Evolutionary conservation across 2,113 vertebrate genomes (phyloP).

Genomic region (Pseudolaguvia tuberculata): DNA sequence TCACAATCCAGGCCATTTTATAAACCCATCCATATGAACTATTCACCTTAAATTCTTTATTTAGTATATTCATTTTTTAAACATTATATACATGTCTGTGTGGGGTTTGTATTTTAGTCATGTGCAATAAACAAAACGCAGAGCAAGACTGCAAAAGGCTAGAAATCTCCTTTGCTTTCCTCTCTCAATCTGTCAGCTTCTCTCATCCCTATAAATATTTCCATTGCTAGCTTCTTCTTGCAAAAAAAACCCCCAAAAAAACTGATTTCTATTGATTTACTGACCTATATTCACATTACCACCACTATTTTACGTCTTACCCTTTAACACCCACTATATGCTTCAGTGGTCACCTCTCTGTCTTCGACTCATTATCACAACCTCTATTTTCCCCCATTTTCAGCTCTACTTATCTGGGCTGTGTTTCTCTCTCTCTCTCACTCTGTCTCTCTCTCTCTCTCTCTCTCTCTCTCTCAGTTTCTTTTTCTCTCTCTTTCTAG

Average conservation of each 20-base stretch:
- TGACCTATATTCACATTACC: conserved; percentile 72
- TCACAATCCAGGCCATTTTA: not conserved
- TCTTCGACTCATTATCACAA: conserved; percentile 31
- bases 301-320: conserved; percentile 50
- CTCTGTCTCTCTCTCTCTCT: conserved; percentile 12
- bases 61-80: not conserved
- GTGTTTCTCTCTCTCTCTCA: conserved; percentile 22
- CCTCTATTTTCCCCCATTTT: conserved; percentile 4
- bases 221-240: conserved; percentile 54
- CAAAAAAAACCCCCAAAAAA: conserved; percentile 57
- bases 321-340: conserved; percentile 37
- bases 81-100: not conserved
- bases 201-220: conserved; percentile 66
- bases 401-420: conserved; percentile 42
- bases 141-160: not conserved
- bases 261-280: conserved; percentile 76
- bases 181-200: not conserved
- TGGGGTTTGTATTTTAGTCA: conserved; percentile 4
- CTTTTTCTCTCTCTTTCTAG: conserved; percentile 33
- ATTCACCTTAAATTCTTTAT: not conserved
- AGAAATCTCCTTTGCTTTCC: conserved; percentile 52
- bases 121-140: not conserved
- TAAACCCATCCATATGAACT: not conserved
- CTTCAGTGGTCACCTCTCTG: conserved; percentile 50
- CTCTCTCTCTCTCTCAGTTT: conserved; percentile 5